Evolutionary conservation across 37 sponge, comb jelly and placozoan genomes (phyloP).

Genomic region (Agelas oroides): DNA sequence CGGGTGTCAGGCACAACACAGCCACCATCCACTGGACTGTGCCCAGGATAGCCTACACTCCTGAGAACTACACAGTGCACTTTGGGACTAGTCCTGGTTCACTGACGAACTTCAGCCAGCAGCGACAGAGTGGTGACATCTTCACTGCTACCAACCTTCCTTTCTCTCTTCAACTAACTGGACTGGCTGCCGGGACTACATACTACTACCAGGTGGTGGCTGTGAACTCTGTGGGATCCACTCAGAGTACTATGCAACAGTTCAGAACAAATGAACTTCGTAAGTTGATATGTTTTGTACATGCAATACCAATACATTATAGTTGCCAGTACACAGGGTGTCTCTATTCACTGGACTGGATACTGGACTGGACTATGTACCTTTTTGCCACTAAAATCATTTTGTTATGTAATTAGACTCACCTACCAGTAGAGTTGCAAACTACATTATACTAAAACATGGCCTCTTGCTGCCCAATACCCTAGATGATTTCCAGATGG

Average conservation of each 20-base stretch:
- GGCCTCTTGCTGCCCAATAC: no score
- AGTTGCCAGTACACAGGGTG: no score
- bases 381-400: no score
- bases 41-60: conserved; percentile 37
- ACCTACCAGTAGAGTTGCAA: no score
- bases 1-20: neutral
- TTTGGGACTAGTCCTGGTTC: conserved; percentile 13
- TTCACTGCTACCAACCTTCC: neutral
- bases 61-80: conserved; percentile 51
- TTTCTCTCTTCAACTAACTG: conserved; percentile 31
- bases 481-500: no score
- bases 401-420: no score
- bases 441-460: no score
- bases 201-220: conserved; percentile 48
- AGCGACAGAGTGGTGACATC: neutral
- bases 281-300: neutral
- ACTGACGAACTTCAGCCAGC: neutral
- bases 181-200: neutral
- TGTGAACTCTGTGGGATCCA: conserved; percentile 35
- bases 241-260: neutral
- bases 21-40: conserved; percentile 57
- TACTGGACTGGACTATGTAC: no score
- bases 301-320: no score
- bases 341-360: no score
- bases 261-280: conserved; percentile 18